phyloP scores from a whole-genome alignment of 2,797 vertebrate species.

The Threskiornis aethiopicus region DNA sequence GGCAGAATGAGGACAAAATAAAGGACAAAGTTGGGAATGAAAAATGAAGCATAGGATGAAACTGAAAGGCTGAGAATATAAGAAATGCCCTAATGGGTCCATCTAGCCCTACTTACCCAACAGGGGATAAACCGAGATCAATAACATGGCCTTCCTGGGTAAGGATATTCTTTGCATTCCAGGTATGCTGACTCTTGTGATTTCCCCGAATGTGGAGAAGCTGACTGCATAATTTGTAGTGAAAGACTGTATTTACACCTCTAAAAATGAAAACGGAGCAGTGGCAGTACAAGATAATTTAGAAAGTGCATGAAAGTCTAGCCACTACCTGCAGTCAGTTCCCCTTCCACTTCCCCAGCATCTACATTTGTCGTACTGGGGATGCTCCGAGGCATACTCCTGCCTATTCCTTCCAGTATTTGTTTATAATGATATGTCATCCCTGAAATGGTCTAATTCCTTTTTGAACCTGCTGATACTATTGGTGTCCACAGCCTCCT shows the following conservation, averaged over 20 bases:
- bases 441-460: not conserved
- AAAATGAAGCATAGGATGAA: not conserved
- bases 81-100: not conserved
- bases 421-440: not conserved
- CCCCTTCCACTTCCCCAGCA: not conserved
- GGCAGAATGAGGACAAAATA: slow-evolving; percentile 34
- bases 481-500: not conserved
- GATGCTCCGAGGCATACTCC: not conserved
- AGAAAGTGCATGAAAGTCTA: not conserved
- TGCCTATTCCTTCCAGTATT: not conserved
- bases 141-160: not conserved
- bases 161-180: not conserved
- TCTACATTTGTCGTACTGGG: not conserved
- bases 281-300: not conserved
- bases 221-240: not conserved
- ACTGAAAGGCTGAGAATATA: not conserved
- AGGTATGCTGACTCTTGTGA: not conserved
- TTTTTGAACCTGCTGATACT: not conserved
- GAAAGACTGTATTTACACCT: not conserved
- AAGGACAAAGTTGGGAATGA: not conserved
- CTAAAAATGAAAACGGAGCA: not conserved
- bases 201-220: not conserved
- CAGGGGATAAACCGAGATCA: not conserved
- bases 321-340: not conserved
- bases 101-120: not conserved